Base-by-base conservation (phyloP, 2,888 invertebrate species). In the Meganola albula region DNA sequence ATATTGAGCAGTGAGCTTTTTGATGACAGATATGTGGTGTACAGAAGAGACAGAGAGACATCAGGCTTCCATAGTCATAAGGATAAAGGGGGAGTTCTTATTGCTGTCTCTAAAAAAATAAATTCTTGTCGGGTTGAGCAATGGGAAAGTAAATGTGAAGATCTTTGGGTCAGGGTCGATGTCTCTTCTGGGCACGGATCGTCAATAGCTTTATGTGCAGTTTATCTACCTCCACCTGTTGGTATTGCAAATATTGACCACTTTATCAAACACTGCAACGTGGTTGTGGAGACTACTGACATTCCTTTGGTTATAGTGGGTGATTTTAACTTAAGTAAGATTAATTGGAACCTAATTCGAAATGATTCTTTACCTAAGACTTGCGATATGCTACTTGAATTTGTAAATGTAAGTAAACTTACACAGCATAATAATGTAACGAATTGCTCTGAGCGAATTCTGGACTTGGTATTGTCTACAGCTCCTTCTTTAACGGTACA, bases 191-290 rank as follows among this genome's bases (percentile, higher is more conserved):
- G n/a, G n/a, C n/a, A n/a, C n/a, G n/a, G n/a, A n/a, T 3, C 21
- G 10, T 12, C 22, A 14, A 8, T 35, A 9, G 20, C 13, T 4
- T n/a, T 31, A 9, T 31, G 31, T 21, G 32, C 32, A n/a, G 24
- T 27, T 3, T 33, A 24, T 23, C 12, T 27, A 2, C 27, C 27
- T 5, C 27, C 27, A 12, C 24, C 27, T 24, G 16, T 27, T 3
- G 23, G 12, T 9, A 1, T 27, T 1, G 9, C 23, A 14, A 16
- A 4, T 3, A 8, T 27, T 13, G 18, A 33, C 1, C 13, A 27
- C 10, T 33, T 27, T 10, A 27, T 27, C 9, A 12, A 33, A 7
- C 23, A 27, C 18, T 33, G 33, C 7, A 33, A 33, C 10, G 7
- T 9, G 2, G 33, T 33, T 9, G 11, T 33, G 12, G 24, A 33